Conservation (phyloP, 2,888 invertebrate species). For the Apamea epomidion region DNA sequence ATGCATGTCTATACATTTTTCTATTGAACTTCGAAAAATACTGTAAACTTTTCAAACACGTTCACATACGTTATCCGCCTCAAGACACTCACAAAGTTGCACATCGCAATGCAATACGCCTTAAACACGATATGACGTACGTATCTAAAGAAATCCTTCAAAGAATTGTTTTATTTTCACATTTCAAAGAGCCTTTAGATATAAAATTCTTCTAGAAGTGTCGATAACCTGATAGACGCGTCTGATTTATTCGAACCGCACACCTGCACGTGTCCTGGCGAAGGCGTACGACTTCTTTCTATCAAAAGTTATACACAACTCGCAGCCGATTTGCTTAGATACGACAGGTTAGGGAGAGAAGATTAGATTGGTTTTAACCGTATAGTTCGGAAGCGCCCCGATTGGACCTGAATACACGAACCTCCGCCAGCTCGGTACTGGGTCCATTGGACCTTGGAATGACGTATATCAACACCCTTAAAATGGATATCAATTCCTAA, state of each 20-base stretch:
- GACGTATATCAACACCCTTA: too few relatives aligned
- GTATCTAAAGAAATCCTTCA: conserved; percentile 39
- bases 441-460: too few relatives aligned
- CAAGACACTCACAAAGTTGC: conserved; percentile 24
- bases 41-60: background rate
- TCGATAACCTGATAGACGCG: conserved; percentile 78
- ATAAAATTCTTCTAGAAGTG: conserved; percentile 61
- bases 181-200: conserved; percentile 50
- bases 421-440: too few relatives aligned
- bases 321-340: conserved; percentile 66
- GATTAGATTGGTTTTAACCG: conserved; percentile 3
- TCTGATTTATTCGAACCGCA: conserved; percentile 80
- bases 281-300: conserved; percentile 70
- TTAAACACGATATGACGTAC: conserved; percentile 51
- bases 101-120: conserved; percentile 45
- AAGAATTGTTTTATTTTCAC: conserved; percentile 53
- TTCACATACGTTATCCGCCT: conserved; percentile 49
- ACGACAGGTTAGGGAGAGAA: conserved; percentile 37
- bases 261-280: conserved; percentile 78
- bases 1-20: too few relatives aligned
- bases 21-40: background rate
- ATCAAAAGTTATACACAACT: conserved; percentile 73
- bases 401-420: too few relatives aligned
- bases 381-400: too few relatives aligned
- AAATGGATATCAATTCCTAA: background rate